Base-by-base conservation (phyloP, 2,888 invertebrate species). In the Cephus nigrinus region DNA sequence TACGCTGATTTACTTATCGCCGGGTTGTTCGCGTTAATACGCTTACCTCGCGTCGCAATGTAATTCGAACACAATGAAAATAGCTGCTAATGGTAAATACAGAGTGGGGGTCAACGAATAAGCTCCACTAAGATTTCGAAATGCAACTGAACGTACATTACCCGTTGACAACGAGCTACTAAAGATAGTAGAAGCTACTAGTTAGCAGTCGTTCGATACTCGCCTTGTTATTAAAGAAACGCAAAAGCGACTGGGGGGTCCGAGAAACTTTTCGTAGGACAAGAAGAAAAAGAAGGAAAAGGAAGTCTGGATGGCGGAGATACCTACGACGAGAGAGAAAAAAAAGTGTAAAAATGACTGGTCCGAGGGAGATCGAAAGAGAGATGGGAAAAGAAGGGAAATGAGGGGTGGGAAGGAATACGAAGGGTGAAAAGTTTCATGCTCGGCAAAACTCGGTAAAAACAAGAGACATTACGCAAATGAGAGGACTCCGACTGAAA, bases 1-100 rank as follows among this genome's bases (percentile, higher is more conserved):
- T 80, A 81, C 77, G 78, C 76, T 77, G 82, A 79, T 81, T 82
- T 80, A 80, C 81, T 81, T 82, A 82, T 81, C 81, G 79, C 73
- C 81, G 34, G 79, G 77, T 75, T 77, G 12, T 35, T 33, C 73
- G 69, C 71, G 73, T 76, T 80, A 80, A 78, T 79, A 74, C 76
- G 79, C 75, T 79, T 80, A 82, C 78, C 78, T 78, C 69, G 73
- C 73, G 35, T 31, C n/a, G 55, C 55, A 55, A 23, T 23, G 55
- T 55, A 55, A 55, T 23, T 55, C 23, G 23, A 55, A 55, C 23
- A 55, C 55, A 55, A 55, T 55, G 55, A 55, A 55, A 55, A 55
- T 55, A 23, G 55, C 55, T 55, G 55, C 55, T 55, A 55, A 55
- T 55, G 23, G 55, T 55, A 55, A 55, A 55, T 55, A 23, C 9